Base-by-base conservation (phyloP, 2,888 invertebrate genomes). In the Anodontia alba region DNA sequence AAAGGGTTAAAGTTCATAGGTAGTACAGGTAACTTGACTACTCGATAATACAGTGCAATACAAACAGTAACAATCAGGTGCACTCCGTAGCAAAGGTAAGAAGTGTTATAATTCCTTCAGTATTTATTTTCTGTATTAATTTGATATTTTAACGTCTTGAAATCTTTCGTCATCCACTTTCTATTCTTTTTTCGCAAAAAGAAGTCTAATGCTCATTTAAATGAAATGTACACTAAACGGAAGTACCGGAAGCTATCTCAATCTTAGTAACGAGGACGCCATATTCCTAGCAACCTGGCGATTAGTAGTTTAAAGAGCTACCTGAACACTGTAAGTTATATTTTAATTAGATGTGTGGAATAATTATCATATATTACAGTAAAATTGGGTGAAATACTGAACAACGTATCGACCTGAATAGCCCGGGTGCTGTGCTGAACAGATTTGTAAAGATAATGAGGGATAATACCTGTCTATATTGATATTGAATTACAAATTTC, bases 201-300 rank as follows among this genome's bases (percentile, higher is more conserved):
- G n/a, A n/a, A n/a, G n/a, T n/a, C n/a, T n/a, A n/a, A n/a, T n/a
- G n/a, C n/a, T n/a, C n/a, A n/a, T 8, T 57, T 57, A 57, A 42
- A 51, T 42, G 33, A 71, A 71, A 71, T 71, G 12, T 49, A 51
- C 36, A 51, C 29, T 46, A 62, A 70, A 62, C 76, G 80, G 76
- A 73, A 76, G 70, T 76, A 46, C 46, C 38, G 42, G 57, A 57
- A 57, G 57, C 20, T 7, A 17, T 17, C 5, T 57, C 29, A 57
- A 57, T 57, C 57, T 29, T 57, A 76, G 57, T 74, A 68, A 31
- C 84, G 81, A 77, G 75, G 89, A 84, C 89, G 86, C 89, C 87
- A 89, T 89, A 80, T 88, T 87, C 84, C 71, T 89, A 84, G 86
- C 80, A 85, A 88, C 88, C 66, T 73, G 76, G 33, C 49, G n/a